A percentile compares a stretch with the other conserved stretches of the same genome.
Conservation (phyloP, 2,797 vertebrate genomes). For the Mormyrops attenuatus region DNA sequence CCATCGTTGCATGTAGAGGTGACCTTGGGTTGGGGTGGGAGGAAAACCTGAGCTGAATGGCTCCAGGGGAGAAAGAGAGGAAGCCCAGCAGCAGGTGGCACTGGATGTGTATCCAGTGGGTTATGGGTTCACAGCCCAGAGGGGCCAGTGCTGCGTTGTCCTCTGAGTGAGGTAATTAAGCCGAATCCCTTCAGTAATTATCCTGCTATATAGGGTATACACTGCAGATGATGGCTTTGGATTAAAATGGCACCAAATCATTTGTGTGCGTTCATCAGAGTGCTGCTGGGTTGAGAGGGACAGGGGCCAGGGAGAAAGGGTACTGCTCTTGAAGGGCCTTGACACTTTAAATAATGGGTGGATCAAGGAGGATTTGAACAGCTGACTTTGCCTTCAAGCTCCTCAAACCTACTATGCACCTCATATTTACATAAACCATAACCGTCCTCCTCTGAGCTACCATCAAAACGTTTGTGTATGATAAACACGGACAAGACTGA, state of each 20-base stretch:
- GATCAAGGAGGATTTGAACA: conserved; percentile 4
- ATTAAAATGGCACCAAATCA: background rate
- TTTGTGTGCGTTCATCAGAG: background rate
- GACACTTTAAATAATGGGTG: conserved; percentile 7
- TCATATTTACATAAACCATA: background rate
- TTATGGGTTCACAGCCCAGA: background rate
- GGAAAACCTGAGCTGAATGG: background rate
- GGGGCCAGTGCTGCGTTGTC: background rate
- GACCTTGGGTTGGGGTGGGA: background rate
- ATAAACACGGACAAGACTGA: background rate
- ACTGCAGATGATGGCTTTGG: background rate
- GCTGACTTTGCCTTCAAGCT: background rate
- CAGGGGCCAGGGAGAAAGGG: background rate
- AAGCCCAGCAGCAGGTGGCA: background rate
- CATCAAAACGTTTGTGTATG: background rate
- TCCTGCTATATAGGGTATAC: background rate
- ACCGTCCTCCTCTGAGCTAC: background rate
- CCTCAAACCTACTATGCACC: background rate
- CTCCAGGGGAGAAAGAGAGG: background rate
- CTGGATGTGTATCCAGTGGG: background rate
- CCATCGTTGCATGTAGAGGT: background rate
- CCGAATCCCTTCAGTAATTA: background rate
- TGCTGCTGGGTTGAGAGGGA: background rate
- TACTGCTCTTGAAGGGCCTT: background rate
- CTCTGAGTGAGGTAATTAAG: background rate